Base-by-base conservation (phyloP, 1,140 invertebrate genomes). In the Eumeta japonica region DNA sequence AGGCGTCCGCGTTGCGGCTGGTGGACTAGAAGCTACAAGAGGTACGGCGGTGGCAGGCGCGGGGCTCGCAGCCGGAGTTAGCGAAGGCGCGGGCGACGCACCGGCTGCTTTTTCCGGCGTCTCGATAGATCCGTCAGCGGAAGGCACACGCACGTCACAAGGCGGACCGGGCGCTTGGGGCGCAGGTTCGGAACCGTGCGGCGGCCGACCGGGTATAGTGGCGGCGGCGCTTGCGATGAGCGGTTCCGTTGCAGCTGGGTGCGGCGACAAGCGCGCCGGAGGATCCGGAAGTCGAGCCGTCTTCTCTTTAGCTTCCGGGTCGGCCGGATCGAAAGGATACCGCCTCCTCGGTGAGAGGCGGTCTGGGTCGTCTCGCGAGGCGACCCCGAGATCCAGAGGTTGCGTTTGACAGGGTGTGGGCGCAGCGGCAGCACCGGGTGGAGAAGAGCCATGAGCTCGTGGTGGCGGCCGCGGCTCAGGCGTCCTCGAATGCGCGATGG, bases 171-270 rank as follows among this genome's bases (percentile, higher is more conserved):
- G 79, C 7, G 80, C 78, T 5, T 80, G 79, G 1, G 68, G 72
- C 0, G 73, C 72, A 19, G 77, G 67, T 44, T 72, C 67, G 3
- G 67, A 72, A 12, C 67, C 67, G 34, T 55, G 46, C n/a, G 67
- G 63, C 24, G 59, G 58, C 28, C 58, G 53, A n/a, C 63, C 87
- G 28, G 20, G 20, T 24, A 87, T 86, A 9, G 85, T 85, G 2
- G 85, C 86, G 2, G 85, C 85, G 1, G 85, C 85, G 43, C 81
- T 81, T 1, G 85, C 85, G 28, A 88, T 85, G n/a, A 89, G 60
- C 37, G 55, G 65, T 38, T 72, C 64, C 9, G 65, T 57, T 3
- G 64, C 61, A 2, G 68, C 52, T 20, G 59, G 46, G 31, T 78
- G 77, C 16, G n/a, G n/a, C n/a, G n/a, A n/a, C n/a, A n/a, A n/a